Base-by-base conservation (phyloP, 2,113 vertebrate genomes). In the Eulemur rufifrons region DNA sequence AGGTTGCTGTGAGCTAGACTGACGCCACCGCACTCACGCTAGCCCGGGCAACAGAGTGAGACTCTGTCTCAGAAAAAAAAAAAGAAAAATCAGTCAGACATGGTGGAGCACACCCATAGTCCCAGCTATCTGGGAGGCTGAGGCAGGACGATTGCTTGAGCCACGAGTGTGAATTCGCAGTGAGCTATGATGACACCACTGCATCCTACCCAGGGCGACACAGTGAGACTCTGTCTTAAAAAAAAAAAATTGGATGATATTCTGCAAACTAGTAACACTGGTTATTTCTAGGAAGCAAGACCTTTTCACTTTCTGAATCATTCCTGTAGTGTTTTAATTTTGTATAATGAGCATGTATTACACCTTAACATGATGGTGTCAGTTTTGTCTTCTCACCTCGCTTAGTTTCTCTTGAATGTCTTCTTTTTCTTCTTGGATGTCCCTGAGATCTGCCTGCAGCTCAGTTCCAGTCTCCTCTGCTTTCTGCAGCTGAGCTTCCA, bases 401-500 rank as follows among this genome's bases (percentile, higher is more conserved):
- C 6, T 89, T 94, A 99, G 90, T 74, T 98, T 98, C 86, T 97
- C 97, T 64, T 89, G 92, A 0, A 76, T 97, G 95, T 96, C 98
- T 94, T 91, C 92, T 47, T 98, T 98, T 71, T 98, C 98, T n/a
- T 98, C 97, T 92, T 91, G 77, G 90, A 98, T 25, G 5, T 39
- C 47, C 78, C 5, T 96, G 83, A 99, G 90, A 1, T 98, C 91
- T 54, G 74, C 93, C 81, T 95, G 97, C 25, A 98, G 87, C 56
- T 98, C 98, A 13, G 97, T 94, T 92, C 88, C 82, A 1, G 95
- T 81, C 25, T 96, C 95, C 59, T 98, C 97, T 15, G 98, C 92
- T 96, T 99, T 92, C 87, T 98, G 97, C 95, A 98, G 97, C 54
- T 98, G 97, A 52, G 98, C 85, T 92, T 98, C 98, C 78, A 99